These are phyloP conservation scores for Pelodiscus sinensis DNA, from an alignment of 2,113 vertebrate species.

Conservation along the genomic window DNA sequence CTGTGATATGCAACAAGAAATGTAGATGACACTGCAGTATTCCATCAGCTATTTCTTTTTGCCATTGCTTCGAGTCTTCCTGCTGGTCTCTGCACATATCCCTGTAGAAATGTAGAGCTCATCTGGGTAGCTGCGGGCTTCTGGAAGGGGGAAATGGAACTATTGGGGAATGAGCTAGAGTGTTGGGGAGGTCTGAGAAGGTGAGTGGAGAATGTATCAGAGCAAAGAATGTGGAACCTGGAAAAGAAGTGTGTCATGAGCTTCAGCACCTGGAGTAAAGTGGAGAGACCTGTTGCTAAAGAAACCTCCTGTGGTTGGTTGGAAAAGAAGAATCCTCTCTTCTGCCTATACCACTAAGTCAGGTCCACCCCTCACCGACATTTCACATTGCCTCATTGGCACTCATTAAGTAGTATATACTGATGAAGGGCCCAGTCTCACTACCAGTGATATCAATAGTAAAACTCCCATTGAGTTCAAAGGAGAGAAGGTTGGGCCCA, in stretches of 20 bases:
- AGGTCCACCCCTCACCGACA: neutral
- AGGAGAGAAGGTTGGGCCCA: neutral
- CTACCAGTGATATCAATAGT: neutral
- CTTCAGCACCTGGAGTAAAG: neutral
- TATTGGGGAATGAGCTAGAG: neutral
- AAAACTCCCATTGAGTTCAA: neutral
- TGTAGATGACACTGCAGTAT: no score
- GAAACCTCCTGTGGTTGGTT: neutral
- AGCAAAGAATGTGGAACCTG: neutral
- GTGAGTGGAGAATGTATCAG: neutral
- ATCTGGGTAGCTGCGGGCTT: neutral
- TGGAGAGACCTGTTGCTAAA: neutral
- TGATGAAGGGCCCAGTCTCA: neutral
- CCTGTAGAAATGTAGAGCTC: no score
- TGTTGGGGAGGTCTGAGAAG: neutral
- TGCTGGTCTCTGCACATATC: no score
- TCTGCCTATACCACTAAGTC: neutral
- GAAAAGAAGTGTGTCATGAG: neutral
- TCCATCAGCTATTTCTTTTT: no score
- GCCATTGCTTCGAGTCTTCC: no score
- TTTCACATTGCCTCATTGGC: neutral
- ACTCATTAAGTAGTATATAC: neutral
- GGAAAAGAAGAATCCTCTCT: neutral
- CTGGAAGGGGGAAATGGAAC: neutral
- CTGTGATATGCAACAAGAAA: no score